These are phyloP conservation scores for Amphibalanus amphitrite DNA, from an alignment of 1,140 invertebrate genomes.

Conservation along the genomic window DNA sequence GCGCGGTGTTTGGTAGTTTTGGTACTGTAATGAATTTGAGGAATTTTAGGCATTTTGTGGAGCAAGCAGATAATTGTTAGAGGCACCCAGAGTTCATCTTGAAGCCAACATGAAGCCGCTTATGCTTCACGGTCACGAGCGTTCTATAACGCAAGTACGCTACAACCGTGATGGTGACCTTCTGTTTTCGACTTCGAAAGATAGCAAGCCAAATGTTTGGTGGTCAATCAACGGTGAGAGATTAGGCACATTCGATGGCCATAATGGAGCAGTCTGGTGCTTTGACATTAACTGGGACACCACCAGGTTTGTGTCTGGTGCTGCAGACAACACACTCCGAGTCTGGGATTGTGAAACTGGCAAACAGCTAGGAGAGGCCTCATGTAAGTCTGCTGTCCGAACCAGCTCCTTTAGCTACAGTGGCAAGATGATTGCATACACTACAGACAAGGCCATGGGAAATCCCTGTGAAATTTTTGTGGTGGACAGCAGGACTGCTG, in stretches of 20 bases:
- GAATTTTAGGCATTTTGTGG: no score
- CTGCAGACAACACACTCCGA: slow-evolving; percentile 71
- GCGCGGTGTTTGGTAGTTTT: no score
- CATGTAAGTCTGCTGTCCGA: slow-evolving; percentile 72
- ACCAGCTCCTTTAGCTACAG: slow-evolving; percentile 85
- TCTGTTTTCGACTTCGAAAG: slow-evolving; percentile 92
- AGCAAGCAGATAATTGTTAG: no score
- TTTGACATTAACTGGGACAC: slow-evolving; percentile 95
- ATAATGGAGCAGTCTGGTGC: slow-evolving; percentile 93
- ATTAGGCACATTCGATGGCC: slow-evolving; percentile 89
- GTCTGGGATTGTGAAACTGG: slow-evolving; percentile 80
- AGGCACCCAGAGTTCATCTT: no score
- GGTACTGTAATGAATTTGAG: no score
- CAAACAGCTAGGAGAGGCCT: slow-evolving; percentile 40
- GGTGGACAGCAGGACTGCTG: slow-evolving; percentile 41
- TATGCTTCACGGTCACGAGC: slow-evolving; percentile 93
- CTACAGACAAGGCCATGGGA: slow-evolving; percentile 80
- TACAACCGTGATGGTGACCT: slow-evolving; percentile 97
- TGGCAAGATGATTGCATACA: slow-evolving; percentile 75
- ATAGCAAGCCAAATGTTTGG: slow-evolving; percentile 93
- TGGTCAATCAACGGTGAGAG: slow-evolving; percentile 95
- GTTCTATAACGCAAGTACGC: slow-evolving; percentile 95
- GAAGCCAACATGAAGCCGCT: slow-evolving; percentile 63
- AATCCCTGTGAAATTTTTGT: slow-evolving; percentile 77
- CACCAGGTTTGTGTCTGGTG: slow-evolving; percentile 73